Evolutionary conservation across 2,888 invertebrate species (phyloP).

Genomic region (Drosophila diplacantha): DNA sequence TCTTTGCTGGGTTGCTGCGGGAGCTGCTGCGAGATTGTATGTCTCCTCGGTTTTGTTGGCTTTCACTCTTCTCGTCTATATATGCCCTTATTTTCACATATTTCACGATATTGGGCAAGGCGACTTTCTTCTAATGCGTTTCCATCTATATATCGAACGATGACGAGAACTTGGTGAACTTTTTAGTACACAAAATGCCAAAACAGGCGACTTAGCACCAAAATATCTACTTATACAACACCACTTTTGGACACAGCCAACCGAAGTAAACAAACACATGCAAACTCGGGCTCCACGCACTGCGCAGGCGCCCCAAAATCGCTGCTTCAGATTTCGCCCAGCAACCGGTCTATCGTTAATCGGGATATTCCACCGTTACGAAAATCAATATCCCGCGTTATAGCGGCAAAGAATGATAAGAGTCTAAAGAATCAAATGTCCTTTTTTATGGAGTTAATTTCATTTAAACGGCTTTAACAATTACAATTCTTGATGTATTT

Average conservation of each 20-base stretch:
- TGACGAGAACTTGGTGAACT: constrained; percentile 20
- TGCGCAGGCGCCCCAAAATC: constrained; percentile 50
- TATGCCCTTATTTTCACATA: constrained; percentile 4
- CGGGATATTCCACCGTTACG: constrained; percentile 11
- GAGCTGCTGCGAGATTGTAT: constrained; percentile 7
- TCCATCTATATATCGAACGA: constrained; percentile 21
- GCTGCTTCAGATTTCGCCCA: constrained; percentile 16
- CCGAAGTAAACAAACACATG: constrained; percentile 63
- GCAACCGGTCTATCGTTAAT: constrained; percentile 32
- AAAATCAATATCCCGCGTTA: constrained; percentile 26
- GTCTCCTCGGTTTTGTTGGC: constrained; percentile 18
- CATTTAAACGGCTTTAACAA: constrained; percentile 11
- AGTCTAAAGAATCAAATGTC: neutral
- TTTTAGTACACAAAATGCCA: constrained; percentile 42
- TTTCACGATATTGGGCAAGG: constrained; percentile 3
- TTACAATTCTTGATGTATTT: neutral
- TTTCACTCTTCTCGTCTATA: neutral
- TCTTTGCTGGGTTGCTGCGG: constrained; percentile 19
- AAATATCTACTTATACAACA: constrained; percentile 53
- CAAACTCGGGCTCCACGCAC: constrained; percentile 47
- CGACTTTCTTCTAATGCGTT: constrained; percentile 2
- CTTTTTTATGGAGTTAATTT: constrained; percentile 1
- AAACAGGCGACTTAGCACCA: constrained; percentile 42
- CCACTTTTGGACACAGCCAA: constrained; percentile 47
- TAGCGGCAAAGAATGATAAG: constrained; percentile 6